Evolutionary conservation across 2,888 invertebrate species (phyloP).

Genomic region (Odontomyia ornata): DNA sequence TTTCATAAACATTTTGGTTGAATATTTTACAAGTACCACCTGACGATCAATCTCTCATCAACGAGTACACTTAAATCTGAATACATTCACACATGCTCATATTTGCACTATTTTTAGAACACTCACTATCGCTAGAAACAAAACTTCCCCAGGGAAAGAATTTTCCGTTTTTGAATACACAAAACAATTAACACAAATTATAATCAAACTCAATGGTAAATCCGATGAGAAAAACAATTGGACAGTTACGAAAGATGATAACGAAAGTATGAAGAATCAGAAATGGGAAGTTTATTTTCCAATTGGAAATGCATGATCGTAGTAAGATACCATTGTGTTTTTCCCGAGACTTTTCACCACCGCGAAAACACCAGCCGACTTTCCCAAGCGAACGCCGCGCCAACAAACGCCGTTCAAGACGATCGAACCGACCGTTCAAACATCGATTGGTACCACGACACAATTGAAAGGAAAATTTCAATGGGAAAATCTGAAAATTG

Average conservation of each 20-base stretch:
- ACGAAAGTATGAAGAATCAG: background rate
- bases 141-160: constrained; percentile 15
- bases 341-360: background rate
- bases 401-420: constrained; percentile 10
- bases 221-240: background rate
- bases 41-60: constrained; percentile 20
- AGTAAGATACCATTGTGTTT: constrained; percentile 21
- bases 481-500: constrained; percentile 6
- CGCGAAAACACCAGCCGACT: constrained; percentile 19
- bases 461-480: constrained; percentile 23
- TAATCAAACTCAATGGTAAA: background rate
- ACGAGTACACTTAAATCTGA: background rate
- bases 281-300: background rate
- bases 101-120: constrained; percentile 27
- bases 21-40: constrained; percentile 25
- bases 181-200: background rate
- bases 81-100: constrained; percentile 8
- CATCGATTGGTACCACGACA: background rate
- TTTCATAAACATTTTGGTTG: background rate
- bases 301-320: background rate
- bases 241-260: background rate
- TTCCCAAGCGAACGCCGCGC: constrained; percentile 16
- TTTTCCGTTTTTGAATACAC: constrained; percentile 33
- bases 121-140: constrained; percentile 21
- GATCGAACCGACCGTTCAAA: background rate